A percentile compares a stretch with the other conserved stretches of the same genome.
Conservation (phyloP, 1,140 invertebrate species). For the Panagrolaimus sp. region DNA sequence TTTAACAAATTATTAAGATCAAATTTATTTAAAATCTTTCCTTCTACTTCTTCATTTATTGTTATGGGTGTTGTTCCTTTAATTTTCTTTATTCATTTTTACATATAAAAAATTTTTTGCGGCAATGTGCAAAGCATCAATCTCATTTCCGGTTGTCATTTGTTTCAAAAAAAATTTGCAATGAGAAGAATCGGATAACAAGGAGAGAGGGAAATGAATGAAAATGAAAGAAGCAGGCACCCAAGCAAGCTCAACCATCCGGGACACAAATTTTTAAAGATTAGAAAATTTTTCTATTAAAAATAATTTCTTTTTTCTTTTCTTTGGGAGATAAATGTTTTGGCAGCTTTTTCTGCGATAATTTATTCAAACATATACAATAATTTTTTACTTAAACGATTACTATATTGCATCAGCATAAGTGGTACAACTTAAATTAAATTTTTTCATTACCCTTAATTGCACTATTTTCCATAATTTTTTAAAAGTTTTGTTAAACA, state of each 20-base stretch:
- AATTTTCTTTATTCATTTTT: not conserved
- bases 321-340: not conserved
- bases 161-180: slow-evolving; percentile 3
- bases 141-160: slow-evolving; percentile 14
- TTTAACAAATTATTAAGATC: too few species aligned
- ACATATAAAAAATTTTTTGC: not conserved
- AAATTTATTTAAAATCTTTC: too few species aligned
- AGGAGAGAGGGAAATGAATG: not conserved
- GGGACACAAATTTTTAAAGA: not conserved
- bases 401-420: too few species aligned
- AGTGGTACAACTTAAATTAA: too few species aligned
- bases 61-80: not conserved
- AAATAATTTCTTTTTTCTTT: not conserved
- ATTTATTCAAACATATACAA: too few species aligned
- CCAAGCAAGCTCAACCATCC: not conserved
- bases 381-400: too few species aligned
- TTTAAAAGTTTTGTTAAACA: too few species aligned
- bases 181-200: not conserved
- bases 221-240: too few species aligned
- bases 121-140: not conserved
- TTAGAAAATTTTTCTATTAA: not conserved
- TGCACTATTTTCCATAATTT: too few species aligned
- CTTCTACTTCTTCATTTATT: too few species aligned
- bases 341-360: too few species aligned
- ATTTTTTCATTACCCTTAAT: too few species aligned